These are phyloP conservation scores for Saimiri boliviensis DNA, from an alignment of 2,113 vertebrate species.

Conservation along the genomic window DNA sequence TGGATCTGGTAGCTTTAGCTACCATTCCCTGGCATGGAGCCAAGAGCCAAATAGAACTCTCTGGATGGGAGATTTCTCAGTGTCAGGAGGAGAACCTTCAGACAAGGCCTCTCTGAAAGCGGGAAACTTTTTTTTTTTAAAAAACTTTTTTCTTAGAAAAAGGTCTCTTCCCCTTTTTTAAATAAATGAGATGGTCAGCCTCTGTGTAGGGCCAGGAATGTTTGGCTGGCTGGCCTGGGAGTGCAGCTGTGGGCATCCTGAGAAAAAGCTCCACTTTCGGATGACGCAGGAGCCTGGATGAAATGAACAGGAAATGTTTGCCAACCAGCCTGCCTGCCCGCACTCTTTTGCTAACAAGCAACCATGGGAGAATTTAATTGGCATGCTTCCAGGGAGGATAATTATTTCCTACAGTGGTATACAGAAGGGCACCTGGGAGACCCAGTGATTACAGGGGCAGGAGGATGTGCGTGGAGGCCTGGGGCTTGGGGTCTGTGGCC, in stretches of 20 bases:
- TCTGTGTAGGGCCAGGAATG: slow-evolving; percentile 26
- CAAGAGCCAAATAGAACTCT: slow-evolving; percentile 21
- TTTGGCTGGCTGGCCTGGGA: slow-evolving; percentile 58
- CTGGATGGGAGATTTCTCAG: background rate
- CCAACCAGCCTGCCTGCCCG: slow-evolving; percentile 42
- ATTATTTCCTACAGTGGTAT: slow-evolving; percentile 52
- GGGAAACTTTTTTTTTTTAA: background rate
- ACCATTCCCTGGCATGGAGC: slow-evolving; percentile 10
- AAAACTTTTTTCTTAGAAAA: background rate
- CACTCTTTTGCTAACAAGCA: slow-evolving; percentile 42
- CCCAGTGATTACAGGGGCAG: background rate
- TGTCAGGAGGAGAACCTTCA: background rate
- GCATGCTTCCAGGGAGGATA: slow-evolving; percentile 52
- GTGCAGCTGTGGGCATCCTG: slow-evolving; percentile 63
- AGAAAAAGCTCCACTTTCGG: slow-evolving; percentile 37
- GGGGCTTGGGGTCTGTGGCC: background rate
- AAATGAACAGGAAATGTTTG: slow-evolving; percentile 50
- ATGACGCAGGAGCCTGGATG: slow-evolving; percentile 42
- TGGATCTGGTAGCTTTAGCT: background rate
- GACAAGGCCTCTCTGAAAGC: background rate
- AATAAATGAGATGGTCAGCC: background rate
- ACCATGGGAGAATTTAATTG: slow-evolving; percentile 72
- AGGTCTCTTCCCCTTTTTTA: background rate
- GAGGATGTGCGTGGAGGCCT: background rate
- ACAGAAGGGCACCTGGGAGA: slow-evolving; percentile 26